A percentile compares a stretch with the other conserved stretches of the same genome.
These are phyloP conservation scores for Drosophila borealis DNA, from an alignment of 2,888 invertebrate species.

Conservation along the genomic window DNA sequence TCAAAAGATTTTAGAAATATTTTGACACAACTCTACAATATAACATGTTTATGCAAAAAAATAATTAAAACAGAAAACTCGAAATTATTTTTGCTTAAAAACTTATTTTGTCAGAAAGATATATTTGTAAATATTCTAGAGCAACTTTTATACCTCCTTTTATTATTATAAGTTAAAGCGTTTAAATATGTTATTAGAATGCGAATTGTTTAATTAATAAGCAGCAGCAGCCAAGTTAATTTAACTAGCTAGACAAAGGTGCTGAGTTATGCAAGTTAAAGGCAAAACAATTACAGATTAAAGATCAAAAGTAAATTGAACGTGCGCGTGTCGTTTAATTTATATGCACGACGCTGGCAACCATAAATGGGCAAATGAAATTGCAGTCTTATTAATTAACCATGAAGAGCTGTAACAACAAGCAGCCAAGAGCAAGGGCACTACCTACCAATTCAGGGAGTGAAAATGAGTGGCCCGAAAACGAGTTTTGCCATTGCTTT, in stretches of 20 bases:
- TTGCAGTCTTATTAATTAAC: conserved; percentile 46
- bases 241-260: conserved; percentile 11
- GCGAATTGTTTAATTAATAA: neutral
- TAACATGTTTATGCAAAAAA: no score
- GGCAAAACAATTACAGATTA: conserved; percentile 25
- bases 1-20: no score
- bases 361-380: conserved; percentile 44
- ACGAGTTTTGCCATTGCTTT: conserved; percentile 35
- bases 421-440: conserved; percentile 43
- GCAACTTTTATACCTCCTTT: no score
- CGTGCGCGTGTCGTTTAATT: conserved; percentile 40
- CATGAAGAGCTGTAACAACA: conserved; percentile 21
- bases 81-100: no score
- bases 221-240: neutral
- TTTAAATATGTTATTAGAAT: no score
- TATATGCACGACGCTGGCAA: conserved; percentile 8
- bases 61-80: no score
- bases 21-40: no score
- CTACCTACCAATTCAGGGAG: conserved; percentile 2
- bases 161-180: no score
- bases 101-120: no score
- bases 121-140: no score
- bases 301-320: conserved; percentile 14
- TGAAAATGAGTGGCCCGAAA: conserved; percentile 24
- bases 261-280: conserved; percentile 14